phyloP scores from a whole-genome alignment of 2,888 invertebrate genomes.

The Dolichopus griseipennis region DNA sequence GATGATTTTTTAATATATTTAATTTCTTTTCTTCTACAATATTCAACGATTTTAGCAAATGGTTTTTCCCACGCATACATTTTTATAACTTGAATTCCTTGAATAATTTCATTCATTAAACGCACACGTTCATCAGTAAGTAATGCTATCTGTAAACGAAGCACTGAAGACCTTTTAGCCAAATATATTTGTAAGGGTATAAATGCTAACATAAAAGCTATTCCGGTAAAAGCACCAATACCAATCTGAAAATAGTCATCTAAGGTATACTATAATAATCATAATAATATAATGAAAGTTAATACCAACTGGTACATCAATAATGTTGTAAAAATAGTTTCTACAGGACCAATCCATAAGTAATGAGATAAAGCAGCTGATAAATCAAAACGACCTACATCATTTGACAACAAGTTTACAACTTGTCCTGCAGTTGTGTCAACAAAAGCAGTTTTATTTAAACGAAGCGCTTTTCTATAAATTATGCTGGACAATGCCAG shows the following conservation, averaged over 20 bases:
- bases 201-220: conserved; percentile 52
- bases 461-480: conserved; percentile 55
- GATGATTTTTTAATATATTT: conserved; percentile 63
- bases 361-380: conserved; percentile 84
- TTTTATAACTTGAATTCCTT: conserved; percentile 85
- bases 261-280: neutral
- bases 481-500: conserved; percentile 60
- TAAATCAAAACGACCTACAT: conserved; percentile 60
- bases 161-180: conserved; percentile 66
- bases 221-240: conserved; percentile 49
- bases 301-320: conserved; percentile 59
- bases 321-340: conserved; percentile 68
- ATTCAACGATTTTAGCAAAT: conserved; percentile 65
- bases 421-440: conserved; percentile 66
- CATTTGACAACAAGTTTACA: conserved; percentile 90
- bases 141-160: conserved; percentile 69
- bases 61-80: conserved; percentile 95
- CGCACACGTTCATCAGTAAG: conserved; percentile 84
- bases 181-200: conserved; percentile 68
- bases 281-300: neutral
- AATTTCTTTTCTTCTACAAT: conserved; percentile 51
- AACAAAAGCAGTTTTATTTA: conserved; percentile 64
- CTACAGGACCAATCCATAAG: conserved; percentile 82
- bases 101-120: conserved; percentile 83
- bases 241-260: conserved; percentile 42